Evolutionary conservation across 2,888 invertebrate genomes (phyloP).

Genomic region (Leptinotarsa tumamoca): DNA sequence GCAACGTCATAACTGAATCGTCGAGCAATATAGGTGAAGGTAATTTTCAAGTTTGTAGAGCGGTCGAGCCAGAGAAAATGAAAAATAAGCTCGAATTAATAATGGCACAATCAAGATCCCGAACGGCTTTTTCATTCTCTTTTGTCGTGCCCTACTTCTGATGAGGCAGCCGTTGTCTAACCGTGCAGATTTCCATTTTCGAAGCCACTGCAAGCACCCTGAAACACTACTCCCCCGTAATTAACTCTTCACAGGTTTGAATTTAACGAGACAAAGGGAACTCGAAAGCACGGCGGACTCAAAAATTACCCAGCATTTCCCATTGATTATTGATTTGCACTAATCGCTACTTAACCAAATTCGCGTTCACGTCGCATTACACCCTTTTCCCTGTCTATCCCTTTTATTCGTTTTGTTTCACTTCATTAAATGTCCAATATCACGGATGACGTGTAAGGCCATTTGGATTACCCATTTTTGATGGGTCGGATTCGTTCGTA

Average conservation of each 20-base stretch:
- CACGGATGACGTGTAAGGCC: conserved; percentile 20
- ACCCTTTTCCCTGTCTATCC: conserved; percentile 24
- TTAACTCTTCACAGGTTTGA: conserved; percentile 49
- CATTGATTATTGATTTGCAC: conserved; percentile 37
- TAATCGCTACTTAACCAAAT: conserved; percentile 38
- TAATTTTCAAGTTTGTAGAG: conserved; percentile 30
- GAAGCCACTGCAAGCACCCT: conserved; percentile 41
- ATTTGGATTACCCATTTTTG: conserved; percentile 2
- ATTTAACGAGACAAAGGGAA: conserved; percentile 46
- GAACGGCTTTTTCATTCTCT: conserved; percentile 28
- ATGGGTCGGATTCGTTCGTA: conserved; percentile 5
- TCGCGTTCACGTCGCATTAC: conserved; percentile 34
- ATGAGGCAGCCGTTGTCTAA: conserved; percentile 32
- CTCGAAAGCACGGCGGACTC: conserved; percentile 27
- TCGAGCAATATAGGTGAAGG: conserved; percentile 33
- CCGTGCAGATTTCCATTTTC: conserved; percentile 33
- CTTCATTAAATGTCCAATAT: conserved; percentile 23
- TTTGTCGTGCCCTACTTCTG: conserved; percentile 32
- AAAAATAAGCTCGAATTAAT: conserved; percentile 39
- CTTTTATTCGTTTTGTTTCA: conserved; percentile 33
- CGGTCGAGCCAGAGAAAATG: conserved; percentile 28
- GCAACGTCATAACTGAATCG: conserved; percentile 21
- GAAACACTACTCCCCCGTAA: conserved; percentile 50
- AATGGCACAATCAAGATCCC: conserved; percentile 34
- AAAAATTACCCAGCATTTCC: conserved; percentile 25